A percentile compares a stretch with the other conserved stretches of the same genome.
Evolutionary conservation across 2,113 vertebrate species (phyloP).

Genomic region (Nansenia antarctica): DNA sequence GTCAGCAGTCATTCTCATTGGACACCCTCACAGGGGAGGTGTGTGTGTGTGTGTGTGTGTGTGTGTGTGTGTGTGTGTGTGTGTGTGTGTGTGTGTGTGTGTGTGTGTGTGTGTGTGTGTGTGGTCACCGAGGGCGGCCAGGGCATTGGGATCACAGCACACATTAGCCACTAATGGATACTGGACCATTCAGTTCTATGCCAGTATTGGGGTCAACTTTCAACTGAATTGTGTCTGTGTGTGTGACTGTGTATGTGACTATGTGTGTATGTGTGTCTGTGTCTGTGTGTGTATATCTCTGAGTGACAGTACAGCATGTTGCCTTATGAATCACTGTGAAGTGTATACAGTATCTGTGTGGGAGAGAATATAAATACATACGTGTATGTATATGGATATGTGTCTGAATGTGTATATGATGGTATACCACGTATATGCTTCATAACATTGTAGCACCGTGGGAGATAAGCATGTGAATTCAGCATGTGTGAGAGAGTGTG

Average conservation of each 20-base stretch:
- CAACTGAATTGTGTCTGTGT: constrained; percentile 13
- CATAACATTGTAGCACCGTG: constrained; percentile 60
- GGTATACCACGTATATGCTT: constrained; percentile 13
- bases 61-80: too few relatives aligned
- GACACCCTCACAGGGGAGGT: constrained; percentile 40
- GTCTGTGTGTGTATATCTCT: constrained; percentile 54
- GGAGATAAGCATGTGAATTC: constrained; percentile 68
- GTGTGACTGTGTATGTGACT: constrained; percentile 11
- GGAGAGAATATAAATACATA: constrained; percentile 65
- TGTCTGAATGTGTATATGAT: constrained; percentile 39
- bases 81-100: too few relatives aligned
- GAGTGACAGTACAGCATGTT: constrained; percentile 59
- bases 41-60: too few relatives aligned
- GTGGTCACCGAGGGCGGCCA: background rate
- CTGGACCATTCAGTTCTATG: background rate
- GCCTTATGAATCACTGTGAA: constrained; percentile 62
- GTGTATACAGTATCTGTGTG: constrained; percentile 62
- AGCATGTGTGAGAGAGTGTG: constrained; percentile 69
- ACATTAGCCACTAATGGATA: background rate
- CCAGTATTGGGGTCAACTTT: background rate
- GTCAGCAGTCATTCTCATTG: constrained; percentile 33
- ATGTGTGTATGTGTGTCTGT: constrained; percentile 33
- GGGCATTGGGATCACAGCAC: background rate
- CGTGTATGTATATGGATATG: constrained; percentile 32
- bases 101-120: too few relatives aligned